Conservation (phyloP, 2,113 vertebrate species). For the Dermatemys mawii region DNA sequence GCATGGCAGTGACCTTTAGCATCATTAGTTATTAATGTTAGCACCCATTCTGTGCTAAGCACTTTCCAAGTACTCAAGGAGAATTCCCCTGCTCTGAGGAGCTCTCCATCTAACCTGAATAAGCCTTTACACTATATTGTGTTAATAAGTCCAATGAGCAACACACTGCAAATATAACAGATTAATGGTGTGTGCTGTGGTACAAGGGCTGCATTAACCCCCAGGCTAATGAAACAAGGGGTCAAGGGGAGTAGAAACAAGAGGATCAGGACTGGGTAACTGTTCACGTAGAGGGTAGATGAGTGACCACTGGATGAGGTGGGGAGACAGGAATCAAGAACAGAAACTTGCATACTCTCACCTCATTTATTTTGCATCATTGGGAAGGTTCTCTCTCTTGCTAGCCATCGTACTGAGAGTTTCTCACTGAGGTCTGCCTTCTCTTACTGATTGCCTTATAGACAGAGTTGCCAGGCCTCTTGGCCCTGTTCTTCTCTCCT, state of each 20-base stretch:
- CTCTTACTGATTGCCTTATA: neutral
- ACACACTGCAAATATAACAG: neutral
- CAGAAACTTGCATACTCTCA: neutral
- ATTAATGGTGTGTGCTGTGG: neutral
- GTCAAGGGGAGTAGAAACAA: neutral
- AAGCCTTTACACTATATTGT: neutral
- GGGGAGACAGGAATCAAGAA: neutral
- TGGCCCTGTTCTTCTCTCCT: neutral
- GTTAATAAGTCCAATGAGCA: neutral
- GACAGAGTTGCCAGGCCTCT: neutral
- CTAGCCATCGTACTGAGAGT: neutral
- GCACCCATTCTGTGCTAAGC: accelerated
- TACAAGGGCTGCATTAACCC: neutral
- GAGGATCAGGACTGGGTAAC: neutral
- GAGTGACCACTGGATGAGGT: neutral
- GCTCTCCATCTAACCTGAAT: neutral
- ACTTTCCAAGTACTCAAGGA: accelerated
- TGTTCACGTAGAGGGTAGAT: neutral
- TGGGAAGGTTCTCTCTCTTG: neutral
- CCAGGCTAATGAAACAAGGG: neutral
- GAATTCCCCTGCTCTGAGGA: neutral
- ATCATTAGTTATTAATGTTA: neutral
- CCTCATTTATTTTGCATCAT: neutral
- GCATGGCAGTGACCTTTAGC: neutral
- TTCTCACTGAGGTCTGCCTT: neutral